Evolutionary conservation across 2,888 invertebrate genomes (phyloP).

Genomic region (Drosophila limbata): DNA sequence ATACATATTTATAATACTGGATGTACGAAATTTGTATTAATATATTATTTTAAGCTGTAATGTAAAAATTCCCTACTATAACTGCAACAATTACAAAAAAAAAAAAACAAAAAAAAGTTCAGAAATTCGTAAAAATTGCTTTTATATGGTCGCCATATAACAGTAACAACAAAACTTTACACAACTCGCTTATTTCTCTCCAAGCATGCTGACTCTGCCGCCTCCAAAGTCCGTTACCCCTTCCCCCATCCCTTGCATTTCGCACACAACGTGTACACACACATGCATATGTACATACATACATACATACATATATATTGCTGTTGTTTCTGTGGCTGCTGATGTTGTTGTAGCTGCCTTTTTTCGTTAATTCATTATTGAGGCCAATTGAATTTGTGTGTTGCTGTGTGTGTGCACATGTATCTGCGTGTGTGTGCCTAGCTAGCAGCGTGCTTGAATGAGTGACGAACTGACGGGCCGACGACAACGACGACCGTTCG

Average conservation of each 20-base stretch:
- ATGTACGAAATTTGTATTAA: too few relatives aligned
- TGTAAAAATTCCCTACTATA: constrained; percentile 11
- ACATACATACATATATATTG: background rate
- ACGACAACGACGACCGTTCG: constrained; percentile 67
- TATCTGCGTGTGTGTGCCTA: constrained; percentile 45
- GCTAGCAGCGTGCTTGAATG: constrained; percentile 78
- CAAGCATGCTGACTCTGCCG: constrained; percentile 30
- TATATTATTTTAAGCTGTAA: constrained; percentile 1
- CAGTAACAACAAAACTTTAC: constrained; percentile 53
- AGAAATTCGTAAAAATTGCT: constrained; percentile 48
- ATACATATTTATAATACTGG: too few relatives aligned
- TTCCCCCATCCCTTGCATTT: constrained; percentile 48
- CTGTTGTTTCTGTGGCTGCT: constrained; percentile 20
- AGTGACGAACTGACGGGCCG: constrained; percentile 69
- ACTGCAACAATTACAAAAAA: constrained; percentile 30
- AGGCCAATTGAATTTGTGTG: constrained; percentile 77
- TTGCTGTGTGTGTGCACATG: constrained; percentile 16
- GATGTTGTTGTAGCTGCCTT: constrained; percentile 49
- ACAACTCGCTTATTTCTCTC: constrained; percentile 55
- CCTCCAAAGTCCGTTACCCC: constrained; percentile 14
- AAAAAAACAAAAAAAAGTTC: constrained; percentile 45
- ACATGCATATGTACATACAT: background rate
- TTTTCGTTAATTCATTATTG: constrained; percentile 78
- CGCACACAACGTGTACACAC: constrained; percentile 63
- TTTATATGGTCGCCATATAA: constrained; percentile 31